These are phyloP conservation scores for Equus quagga DNA, from an alignment of 2,113 vertebrate genomes.

Conservation along the genomic window DNA sequence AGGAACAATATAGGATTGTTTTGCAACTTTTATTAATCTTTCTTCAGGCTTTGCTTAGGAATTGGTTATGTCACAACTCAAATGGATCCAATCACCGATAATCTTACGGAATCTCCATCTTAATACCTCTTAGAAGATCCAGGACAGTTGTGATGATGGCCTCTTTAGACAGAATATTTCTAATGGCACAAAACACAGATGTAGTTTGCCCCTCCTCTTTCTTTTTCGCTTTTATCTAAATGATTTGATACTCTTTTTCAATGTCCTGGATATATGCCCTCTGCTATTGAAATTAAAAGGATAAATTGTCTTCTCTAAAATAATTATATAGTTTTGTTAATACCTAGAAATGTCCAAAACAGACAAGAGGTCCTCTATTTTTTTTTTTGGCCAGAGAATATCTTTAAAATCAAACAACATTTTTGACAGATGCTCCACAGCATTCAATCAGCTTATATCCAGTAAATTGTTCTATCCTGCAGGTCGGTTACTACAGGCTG, in stretches of 20 bases:
- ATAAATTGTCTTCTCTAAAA: background rate
- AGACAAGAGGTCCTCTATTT: background rate
- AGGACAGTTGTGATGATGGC: background rate
- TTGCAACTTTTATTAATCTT: background rate
- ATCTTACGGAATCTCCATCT: background rate
- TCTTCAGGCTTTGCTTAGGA: constrained; percentile 17
- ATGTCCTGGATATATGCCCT: background rate
- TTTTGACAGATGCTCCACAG: background rate
- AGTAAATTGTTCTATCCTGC: background rate
- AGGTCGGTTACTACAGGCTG: background rate
- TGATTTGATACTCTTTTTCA: background rate
- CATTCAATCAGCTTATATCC: background rate
- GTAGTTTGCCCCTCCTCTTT: background rate
- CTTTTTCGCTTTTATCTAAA: background rate
- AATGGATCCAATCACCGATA: background rate
- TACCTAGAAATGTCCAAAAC: background rate
- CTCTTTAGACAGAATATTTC: background rate
- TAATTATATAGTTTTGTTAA: background rate
- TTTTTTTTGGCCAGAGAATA: background rate
- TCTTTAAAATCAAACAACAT: background rate
- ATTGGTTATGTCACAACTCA: background rate
- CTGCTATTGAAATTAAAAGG: constrained; percentile 27
- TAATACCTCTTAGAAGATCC: background rate
- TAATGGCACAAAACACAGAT: background rate
- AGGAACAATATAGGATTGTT: background rate